Base-by-base conservation (phyloP, 2,797 vertebrate genomes). In the Uromys caudimaculatus region DNA sequence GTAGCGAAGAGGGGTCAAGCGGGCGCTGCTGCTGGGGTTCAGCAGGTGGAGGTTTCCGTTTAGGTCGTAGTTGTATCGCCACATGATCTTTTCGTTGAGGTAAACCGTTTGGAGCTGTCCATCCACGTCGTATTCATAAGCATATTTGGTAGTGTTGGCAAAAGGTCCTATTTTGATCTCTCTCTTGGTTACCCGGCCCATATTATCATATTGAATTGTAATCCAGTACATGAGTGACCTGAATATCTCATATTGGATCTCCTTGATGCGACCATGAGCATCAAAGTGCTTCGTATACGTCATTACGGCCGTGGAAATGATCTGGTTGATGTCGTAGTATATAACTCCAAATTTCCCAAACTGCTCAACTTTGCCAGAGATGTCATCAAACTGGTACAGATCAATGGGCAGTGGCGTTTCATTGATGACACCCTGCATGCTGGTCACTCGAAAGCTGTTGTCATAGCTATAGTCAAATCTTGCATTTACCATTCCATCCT, bases 391-490 rank as follows among this genome's bases (percentile, higher is more conserved):
- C 98, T 99, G 99, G 97, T 99, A 99, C 9, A 99, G 99, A 95
- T 99, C 99, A 27, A 99, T 99, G 93, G 99, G 99, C 89, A 99
- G 94, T 0, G 99, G 99, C 0, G 99, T 99, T 97, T 99, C 99
- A 38, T 99, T 99, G 98, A 99, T 99, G 96, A 99, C 99, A 0
- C 99, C 99, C 96, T 99, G 99, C 98, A 99, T 99, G 91, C 99
- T 99, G 97, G 99, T 99, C 94, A 99, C 99, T 23, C 99, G 99
- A 95, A 99, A 99, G 97, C 99, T 99, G 94, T 99, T 99, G 98
- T 99, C 99, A 3, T 99, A 99, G 94, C 99, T 99, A 93, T 99
- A 99, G 98, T 99, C 99, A 84, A 99, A 99, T 97, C 99, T 99
- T 0, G 99, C 99, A 0, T 99, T 99, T 35, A 99, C 99, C 99